These are phyloP conservation scores for Drosophila fuyamai DNA, from an alignment of 1,140 invertebrate species.

Conservation along the genomic window DNA sequence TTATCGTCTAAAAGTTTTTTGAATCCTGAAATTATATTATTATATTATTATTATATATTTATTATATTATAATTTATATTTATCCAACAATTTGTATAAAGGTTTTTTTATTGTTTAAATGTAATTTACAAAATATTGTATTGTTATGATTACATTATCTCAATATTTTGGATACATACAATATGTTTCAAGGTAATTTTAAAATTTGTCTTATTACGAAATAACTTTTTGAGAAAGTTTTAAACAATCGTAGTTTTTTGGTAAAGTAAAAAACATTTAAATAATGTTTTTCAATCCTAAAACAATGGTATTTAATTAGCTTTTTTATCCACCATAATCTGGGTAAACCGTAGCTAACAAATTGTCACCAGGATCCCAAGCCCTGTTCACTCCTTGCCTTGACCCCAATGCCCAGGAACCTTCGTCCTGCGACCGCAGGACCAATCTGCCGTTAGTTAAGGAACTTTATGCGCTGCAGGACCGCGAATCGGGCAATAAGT, in stretches of 20 bases:
- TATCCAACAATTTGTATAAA: too few species aligned
- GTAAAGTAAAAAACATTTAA: background rate
- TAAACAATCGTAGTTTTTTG: background rate
- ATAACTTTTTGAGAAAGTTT: too few species aligned
- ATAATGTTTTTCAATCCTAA: background rate
- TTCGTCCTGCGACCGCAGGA: conserved; percentile 22
- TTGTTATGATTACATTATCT: too few species aligned
- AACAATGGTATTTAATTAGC: background rate
- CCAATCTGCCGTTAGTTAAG: conserved; percentile 30
- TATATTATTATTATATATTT: too few species aligned
- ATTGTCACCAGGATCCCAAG: conserved; percentile 11
- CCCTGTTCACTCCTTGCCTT: background rate
- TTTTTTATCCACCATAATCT: background rate
- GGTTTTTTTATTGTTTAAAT: too few species aligned
- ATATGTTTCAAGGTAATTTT: too few species aligned
- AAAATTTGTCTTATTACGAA: too few species aligned
- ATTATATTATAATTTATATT: too few species aligned
- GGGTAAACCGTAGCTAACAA: conserved; percentile 6
- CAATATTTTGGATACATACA: too few species aligned
- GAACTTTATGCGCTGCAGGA: conserved; percentile 53
- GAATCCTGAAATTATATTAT: too few species aligned
- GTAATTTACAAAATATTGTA: too few species aligned
- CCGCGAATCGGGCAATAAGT: conserved; percentile 59
- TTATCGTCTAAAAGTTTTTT: too few species aligned
- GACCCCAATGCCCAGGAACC: background rate